Percentiles rank a stretch among this genome's conserved stretches.
phyloP scores from a whole-genome alignment of 2,888 invertebrate genomes.

The Aphidoletes aphidimyza region DNA sequence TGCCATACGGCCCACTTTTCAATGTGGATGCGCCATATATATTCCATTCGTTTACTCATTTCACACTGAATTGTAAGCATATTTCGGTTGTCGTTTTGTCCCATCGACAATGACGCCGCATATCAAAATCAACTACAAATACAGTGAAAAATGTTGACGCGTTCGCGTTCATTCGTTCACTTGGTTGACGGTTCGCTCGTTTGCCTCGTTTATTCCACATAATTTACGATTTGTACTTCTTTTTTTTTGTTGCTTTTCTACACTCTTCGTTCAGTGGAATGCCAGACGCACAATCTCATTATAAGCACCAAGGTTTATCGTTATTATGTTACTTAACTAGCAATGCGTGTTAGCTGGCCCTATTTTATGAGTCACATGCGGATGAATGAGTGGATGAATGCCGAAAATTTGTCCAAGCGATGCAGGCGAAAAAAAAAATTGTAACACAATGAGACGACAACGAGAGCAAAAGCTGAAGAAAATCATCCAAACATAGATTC shows the following conservation, averaged over 20 bases:
- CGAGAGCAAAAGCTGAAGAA: background rate
- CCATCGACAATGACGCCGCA: background rate
- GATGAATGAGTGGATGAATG: background rate
- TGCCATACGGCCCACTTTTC: too few species aligned
- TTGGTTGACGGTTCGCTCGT: too few species aligned
- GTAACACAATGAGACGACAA: too few species aligned
- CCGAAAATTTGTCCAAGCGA: background rate
- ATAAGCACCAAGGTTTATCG: constrained; percentile 45
- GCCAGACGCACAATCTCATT: constrained; percentile 45
- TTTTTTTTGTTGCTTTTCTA: background rate
- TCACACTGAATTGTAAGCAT: constrained; percentile 31
- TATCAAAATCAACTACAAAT: background rate
- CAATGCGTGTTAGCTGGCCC: background rate
- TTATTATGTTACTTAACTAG: constrained; percentile 34
- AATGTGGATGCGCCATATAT: too few species aligned
- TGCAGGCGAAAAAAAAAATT: background rate
- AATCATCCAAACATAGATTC: too few species aligned
- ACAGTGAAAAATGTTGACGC: background rate
- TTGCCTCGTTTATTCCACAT: background rate
- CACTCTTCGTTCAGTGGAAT: background rate
- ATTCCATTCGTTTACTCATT: background rate
- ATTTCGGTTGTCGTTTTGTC: constrained; percentile 25
- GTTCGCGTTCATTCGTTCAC: background rate
- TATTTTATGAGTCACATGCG: constrained; percentile 32
- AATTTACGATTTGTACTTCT: constrained; percentile 27